A percentile compares a stretch with the other conserved stretches of the same genome.
phyloP scores from a whole-genome alignment of 2,113 vertebrate species.

The Gnathonemus longibarbis region DNA sequence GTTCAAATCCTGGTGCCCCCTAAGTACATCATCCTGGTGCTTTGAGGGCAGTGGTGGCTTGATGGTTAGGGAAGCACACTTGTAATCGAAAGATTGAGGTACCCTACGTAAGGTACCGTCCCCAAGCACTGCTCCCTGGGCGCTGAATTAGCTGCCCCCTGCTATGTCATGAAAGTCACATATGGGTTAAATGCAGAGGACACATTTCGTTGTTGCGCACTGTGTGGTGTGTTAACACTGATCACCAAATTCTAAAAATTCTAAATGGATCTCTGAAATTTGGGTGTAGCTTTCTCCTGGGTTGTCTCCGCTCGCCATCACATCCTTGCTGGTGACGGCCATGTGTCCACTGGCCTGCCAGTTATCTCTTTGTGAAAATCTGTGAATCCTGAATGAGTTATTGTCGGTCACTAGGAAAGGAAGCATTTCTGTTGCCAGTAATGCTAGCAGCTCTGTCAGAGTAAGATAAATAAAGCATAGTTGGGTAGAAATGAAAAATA shows the following conservation, averaged over 20 bases:
- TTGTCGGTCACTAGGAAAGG: neutral
- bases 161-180: too few species aligned
- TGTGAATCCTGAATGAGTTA: neutral
- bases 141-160: too few species aligned
- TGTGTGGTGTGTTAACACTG: too few species aligned
- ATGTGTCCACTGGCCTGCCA: neutral
- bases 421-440: neutral
- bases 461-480: neutral
- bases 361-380: neutral
- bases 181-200: too few species aligned
- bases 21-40: neutral
- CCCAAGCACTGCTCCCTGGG: too few species aligned
- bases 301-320: neutral
- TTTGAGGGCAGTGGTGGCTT: too few species aligned
- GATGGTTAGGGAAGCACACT: too few species aligned
- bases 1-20: constrained; percentile 59
- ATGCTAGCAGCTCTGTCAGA: neutral
- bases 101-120: too few species aligned
- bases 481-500: neutral
- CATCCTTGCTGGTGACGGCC: neutral
- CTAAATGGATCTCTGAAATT: neutral
- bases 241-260: too few species aligned
- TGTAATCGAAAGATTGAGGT: too few species aligned
- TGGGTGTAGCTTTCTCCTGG: neutral
- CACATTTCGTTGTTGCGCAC: too few species aligned